These are phyloP conservation scores for Cirrhinus molitorella DNA, from an alignment of 2,797 vertebrate species.

Conservation along the genomic window DNA sequence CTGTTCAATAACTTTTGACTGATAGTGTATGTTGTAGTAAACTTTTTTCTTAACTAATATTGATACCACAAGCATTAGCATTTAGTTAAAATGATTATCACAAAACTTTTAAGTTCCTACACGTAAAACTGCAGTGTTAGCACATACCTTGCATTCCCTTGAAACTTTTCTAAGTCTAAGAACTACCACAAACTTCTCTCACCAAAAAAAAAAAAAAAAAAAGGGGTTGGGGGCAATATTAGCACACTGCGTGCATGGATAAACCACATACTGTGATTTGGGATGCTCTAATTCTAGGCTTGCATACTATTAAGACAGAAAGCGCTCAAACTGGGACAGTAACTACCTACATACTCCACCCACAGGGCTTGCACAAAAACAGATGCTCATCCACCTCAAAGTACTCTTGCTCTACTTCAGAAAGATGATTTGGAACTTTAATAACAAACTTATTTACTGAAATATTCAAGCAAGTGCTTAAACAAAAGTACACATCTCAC, in stretches of 20 bases:
- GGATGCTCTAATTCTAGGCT: not conserved
- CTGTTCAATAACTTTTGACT: too few species aligned
- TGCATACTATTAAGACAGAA: constrained; percentile 1
- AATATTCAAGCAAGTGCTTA: not conserved
- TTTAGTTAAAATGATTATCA: constrained; percentile 6
- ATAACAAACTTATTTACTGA: not conserved
- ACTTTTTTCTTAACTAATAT: not conserved
- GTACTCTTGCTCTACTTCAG: not conserved
- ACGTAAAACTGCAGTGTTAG: not conserved
- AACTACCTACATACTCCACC: not conserved
- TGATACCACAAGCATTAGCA: not conserved
- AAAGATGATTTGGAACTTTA: not conserved
- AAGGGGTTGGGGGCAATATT: constrained; percentile 1
- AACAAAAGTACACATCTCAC: not conserved
- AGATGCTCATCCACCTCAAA: not conserved
- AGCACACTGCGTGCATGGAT: not conserved
- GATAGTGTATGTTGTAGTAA: not conserved
- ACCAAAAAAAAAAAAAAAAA: too few species aligned
- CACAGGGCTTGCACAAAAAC: not conserved
- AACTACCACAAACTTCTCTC: not conserved
- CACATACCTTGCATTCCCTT: not conserved
- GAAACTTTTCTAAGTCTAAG: not conserved
- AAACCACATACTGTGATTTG: not conserved
- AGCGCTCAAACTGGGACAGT: not conserved
- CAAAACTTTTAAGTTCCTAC: not conserved